Percentiles rank a stretch among this genome's conserved stretches.
These are phyloP conservation scores for Capromys pilorides DNA, from an alignment of 2,797 vertebrate species.

Conservation along the genomic window DNA sequence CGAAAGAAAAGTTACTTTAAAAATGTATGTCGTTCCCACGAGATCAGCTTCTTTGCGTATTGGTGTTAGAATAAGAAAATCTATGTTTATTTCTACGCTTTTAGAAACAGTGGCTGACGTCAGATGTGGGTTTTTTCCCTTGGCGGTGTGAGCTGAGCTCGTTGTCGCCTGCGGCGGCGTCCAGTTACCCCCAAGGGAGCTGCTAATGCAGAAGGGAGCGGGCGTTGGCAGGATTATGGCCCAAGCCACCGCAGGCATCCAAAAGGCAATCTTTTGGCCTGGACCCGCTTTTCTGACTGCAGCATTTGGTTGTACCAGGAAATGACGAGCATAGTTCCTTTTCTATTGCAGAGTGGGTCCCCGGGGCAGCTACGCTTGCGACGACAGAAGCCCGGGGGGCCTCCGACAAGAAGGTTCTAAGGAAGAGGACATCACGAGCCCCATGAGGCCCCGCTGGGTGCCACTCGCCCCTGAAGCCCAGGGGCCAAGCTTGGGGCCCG, in stretches of 20 bases:
- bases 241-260: neutral
- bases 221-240: conserved; percentile 26
- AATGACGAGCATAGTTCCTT: neutral
- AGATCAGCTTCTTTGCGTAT: neutral
- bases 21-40: neutral
- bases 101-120: neutral
- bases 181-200: conserved; percentile 40
- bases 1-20: neutral
- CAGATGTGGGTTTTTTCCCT: neutral
- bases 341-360: neutral
- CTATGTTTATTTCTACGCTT: neutral
- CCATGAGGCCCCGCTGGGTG: neutral
- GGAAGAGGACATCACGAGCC: neutral
- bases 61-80: conserved; percentile 20
- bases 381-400: neutral
- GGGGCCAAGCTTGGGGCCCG: accelerated
- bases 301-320: neutral
- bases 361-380: neutral
- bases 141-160: neutral
- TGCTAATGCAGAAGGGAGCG: neutral
- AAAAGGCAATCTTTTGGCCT: neutral
- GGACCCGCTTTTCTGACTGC: neutral
- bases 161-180: neutral
- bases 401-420: neutral
- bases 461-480: neutral